Evolutionary conservation across 2,888 invertebrate genomes (phyloP), one percentile per base, ranked within the genome.

Genomic region (Eurytoma californica): DNA sequence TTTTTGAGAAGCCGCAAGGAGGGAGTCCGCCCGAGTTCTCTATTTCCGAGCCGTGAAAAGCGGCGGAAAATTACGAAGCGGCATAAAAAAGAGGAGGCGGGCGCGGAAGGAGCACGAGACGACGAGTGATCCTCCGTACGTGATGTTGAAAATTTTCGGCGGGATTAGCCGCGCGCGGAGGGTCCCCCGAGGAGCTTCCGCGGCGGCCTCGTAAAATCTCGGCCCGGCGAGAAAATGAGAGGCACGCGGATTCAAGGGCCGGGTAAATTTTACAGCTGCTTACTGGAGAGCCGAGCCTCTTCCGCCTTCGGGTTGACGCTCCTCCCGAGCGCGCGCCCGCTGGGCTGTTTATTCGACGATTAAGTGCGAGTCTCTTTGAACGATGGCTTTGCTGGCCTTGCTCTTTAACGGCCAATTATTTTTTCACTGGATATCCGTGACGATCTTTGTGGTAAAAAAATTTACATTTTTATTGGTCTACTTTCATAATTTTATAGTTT

Each of bases 91-190:
- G 14, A 70, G 55, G 47, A 60, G 30, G 4, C 2, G 53, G 16
- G 20, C 16, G 12, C 30, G 49, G 24, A 61, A 76, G 16, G 58
- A 68, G 39, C 53, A 55, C 47, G 13, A n/a, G 49, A 53, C 39
- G 65, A 47, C n/a, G 47, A 18, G 30, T 61, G 55, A 78, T 78
- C 77, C 72, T 55, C 39, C 53, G 61, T 67, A 72, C 77, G 72
- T 78, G 77, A 66, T 47, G 61, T 61, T 49, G 77, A 67, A 67
- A 55, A 67, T 78, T 78, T 72, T 78, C 67, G 30, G 49, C 68
- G 61, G 61, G 72, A 78, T 78, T 78, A 70, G 58, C 20, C 69
- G 4, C 16, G 18, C 20, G 47, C 4, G 53, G 57, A 3, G 61
- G 9, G 24, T 14, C 49, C 18, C 47, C 39, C n/a, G 66, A 66